Conservation (phyloP, 2,888 invertebrate genomes). For the Mactromeris polynyma region DNA sequence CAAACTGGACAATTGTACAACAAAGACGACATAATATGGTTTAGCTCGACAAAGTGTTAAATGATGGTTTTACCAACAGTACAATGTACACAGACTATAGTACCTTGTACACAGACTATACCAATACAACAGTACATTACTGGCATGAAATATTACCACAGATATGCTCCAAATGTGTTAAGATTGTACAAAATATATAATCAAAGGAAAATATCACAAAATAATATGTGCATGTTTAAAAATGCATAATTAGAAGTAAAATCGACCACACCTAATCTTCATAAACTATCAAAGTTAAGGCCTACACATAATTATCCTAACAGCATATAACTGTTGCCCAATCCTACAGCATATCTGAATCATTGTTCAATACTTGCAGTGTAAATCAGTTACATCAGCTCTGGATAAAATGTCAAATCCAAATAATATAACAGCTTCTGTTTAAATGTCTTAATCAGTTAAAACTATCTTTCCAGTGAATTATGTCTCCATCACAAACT, state of each 20-base stretch:
- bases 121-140: slow-evolving; percentile 31
- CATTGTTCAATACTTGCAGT: neutral
- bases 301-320: neutral
- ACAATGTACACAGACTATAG: neutral
- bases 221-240: neutral
- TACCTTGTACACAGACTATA: neutral
- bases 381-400: neutral
- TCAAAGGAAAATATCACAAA: slow-evolving; percentile 2
- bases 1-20: neutral
- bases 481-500: too few species aligned
- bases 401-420: neutral
- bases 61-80: neutral
- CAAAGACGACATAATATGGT: neutral
- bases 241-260: slow-evolving; percentile 9
- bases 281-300: neutral
- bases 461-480: neutral
- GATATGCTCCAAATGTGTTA: slow-evolving; percentile 46
- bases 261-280: neutral
- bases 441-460: neutral
- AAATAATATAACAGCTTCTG: neutral
- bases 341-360: neutral
- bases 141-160: slow-evolving; percentile 59
- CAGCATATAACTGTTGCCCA: neutral
- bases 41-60: neutral
- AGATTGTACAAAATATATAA: slow-evolving; percentile 28